Conservation (phyloP, 2,888 invertebrate genomes). For the Mystacides longicornis region DNA sequence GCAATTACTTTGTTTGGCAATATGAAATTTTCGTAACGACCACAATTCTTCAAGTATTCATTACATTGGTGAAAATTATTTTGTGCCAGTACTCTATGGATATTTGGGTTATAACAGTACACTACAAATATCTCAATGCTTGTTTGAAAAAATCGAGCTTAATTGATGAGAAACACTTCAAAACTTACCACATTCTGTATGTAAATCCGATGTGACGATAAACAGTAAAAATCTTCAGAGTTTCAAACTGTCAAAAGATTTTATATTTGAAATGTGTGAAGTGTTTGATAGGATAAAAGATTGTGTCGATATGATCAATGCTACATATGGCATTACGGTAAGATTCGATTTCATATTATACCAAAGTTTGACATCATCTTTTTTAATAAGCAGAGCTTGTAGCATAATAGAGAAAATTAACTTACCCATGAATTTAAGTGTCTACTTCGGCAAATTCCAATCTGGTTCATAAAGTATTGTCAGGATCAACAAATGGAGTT, state of each 20-base stretch:
- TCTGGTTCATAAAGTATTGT: no score
- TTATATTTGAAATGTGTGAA: background rate
- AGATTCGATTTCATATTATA: background rate
- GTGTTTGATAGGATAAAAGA: background rate
- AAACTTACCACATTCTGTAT: background rate
- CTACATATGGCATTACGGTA: background rate
- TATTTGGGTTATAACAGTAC: background rate
- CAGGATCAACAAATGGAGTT: no score
- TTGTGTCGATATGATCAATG: background rate
- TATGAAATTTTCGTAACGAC: background rate
- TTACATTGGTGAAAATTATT: background rate
- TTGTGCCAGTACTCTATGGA: background rate
- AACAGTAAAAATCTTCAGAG: background rate
- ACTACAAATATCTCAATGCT: background rate
- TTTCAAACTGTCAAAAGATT: background rate
- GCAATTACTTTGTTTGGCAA: background rate
- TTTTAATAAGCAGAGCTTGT: background rate
- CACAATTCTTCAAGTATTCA: background rate
- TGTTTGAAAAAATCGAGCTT: background rate
- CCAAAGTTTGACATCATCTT: background rate
- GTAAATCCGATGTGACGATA: background rate
- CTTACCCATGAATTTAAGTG: background rate
- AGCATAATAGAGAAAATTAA: no score
- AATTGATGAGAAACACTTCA: background rate
- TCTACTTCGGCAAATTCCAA: no score